These are phyloP conservation scores for Lagorchestes hirsutus DNA, from an alignment of 2,797 vertebrate species.

Conservation along the genomic window DNA sequence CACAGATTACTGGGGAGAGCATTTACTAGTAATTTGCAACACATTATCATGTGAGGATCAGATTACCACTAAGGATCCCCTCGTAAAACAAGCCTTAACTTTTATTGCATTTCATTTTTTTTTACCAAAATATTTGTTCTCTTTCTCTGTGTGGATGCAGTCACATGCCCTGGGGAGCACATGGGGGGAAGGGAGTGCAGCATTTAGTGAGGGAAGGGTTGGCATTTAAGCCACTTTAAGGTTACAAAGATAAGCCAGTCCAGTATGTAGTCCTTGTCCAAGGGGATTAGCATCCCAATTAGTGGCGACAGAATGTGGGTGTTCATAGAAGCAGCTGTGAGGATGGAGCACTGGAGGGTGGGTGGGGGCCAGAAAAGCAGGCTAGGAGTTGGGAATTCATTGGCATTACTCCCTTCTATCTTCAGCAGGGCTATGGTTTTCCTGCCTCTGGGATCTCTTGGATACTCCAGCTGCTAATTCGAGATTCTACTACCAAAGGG, in stretches of 20 bases:
- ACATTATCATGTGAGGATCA: constrained; percentile 62
- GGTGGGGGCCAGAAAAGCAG: neutral
- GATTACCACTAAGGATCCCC: constrained; percentile 55
- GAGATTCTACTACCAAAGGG: neutral
- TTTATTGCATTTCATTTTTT: constrained; percentile 49
- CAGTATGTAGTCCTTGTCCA: constrained; percentile 26
- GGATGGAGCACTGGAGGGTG: neutral
- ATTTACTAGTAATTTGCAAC: constrained; percentile 64
- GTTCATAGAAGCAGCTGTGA: neutral
- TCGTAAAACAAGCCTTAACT: constrained; percentile 68
- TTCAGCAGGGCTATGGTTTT: neutral
- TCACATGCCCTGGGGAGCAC: constrained; percentile 34
- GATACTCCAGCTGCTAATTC: neutral
- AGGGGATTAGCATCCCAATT: constrained; percentile 13
- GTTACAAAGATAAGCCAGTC: constrained; percentile 29
- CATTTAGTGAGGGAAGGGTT: constrained; percentile 22
- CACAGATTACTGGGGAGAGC: constrained; percentile 55
- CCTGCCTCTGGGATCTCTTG: neutral
- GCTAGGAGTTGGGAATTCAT: neutral
- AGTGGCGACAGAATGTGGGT: constrained; percentile 16
- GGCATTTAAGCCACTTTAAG: neutral
- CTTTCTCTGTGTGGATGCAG: constrained; percentile 15
- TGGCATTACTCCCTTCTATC: neutral
- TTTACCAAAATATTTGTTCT: constrained; percentile 67
- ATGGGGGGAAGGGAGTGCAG: constrained; percentile 13